phyloP scores from a whole-genome alignment of 2,113 vertebrate genomes.

The Tiliqua scincoides region DNA sequence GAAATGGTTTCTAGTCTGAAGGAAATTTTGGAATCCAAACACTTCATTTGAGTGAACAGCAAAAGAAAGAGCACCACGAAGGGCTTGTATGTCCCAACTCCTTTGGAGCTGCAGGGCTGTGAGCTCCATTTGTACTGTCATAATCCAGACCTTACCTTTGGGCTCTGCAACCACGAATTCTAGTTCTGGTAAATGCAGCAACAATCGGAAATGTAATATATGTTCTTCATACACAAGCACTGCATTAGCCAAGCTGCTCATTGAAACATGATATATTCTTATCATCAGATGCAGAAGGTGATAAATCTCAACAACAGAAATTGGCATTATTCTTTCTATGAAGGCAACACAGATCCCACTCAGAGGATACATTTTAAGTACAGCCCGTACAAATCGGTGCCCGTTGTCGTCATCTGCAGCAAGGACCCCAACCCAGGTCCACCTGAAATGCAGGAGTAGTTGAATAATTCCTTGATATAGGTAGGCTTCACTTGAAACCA shows the following conservation, averaged over 20 bases:
- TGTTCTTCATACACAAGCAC: background rate
- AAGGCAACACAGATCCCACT: slow-evolving; percentile 5
- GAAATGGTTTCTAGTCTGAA: background rate
- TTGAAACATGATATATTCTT: background rate
- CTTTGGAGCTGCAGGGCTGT: background rate
- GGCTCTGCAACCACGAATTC: background rate
- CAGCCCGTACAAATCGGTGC: background rate
- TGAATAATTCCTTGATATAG: background rate
- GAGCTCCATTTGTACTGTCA: background rate
- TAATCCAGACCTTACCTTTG: slow-evolving; percentile 6
- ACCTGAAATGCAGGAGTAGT: slow-evolving; percentile 29
- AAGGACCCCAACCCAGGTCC: slow-evolving; percentile 23
- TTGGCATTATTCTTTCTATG: background rate
- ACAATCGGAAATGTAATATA: background rate
- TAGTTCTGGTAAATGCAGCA: background rate
- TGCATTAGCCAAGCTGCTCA: background rate
- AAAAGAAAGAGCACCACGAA: background rate
- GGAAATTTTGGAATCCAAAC: slow-evolving; percentile 3
- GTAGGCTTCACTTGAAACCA: background rate
- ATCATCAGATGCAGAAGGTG: background rate
- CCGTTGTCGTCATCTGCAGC: slow-evolving; percentile 5
- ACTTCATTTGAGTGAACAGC: background rate
- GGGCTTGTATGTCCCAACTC: background rate
- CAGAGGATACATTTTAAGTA: background rate
- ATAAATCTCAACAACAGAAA: background rate